phyloP scores from a whole-genome alignment of 2,797 vertebrate genomes.

The Hozukius guyotensis region DNA sequence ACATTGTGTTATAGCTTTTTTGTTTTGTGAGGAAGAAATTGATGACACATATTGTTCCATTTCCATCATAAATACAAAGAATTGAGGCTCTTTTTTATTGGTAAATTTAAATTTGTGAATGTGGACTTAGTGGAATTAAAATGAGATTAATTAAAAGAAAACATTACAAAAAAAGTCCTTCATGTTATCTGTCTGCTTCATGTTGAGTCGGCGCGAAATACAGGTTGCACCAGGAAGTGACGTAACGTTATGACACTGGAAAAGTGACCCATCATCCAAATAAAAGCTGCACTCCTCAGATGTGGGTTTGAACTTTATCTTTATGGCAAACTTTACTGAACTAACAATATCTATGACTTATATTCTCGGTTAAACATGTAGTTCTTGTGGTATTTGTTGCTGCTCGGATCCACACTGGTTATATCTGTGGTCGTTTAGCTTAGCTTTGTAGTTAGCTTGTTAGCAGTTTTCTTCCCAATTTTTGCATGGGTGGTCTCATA shows the following conservation, averaged over 20 bases:
- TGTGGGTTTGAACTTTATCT: background rate
- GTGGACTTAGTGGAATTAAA: no score
- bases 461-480: constrained; percentile 59
- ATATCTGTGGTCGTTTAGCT: background rate
- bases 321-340: background rate
- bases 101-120: no score
- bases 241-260: background rate
- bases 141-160: no score
- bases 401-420: accelerated
- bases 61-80: no score
- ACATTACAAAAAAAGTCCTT: accelerated
- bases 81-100: accelerated
- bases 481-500: constrained; percentile 80
- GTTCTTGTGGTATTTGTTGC: background rate
- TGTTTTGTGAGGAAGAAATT: no score
- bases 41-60: accelerated
- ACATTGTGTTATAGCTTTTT: no score
- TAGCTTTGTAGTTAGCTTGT: constrained; percentile 29
- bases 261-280: constrained; percentile 81
- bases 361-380: background rate
- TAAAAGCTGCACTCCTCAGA: constrained; percentile 42
- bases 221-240: constrained; percentile 67
- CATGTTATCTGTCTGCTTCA: background rate
- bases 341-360: accelerated
- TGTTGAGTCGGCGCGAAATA: background rate